phyloP scores from a whole-genome alignment of 2,888 invertebrate species.

The Cenopis cana region DNA sequence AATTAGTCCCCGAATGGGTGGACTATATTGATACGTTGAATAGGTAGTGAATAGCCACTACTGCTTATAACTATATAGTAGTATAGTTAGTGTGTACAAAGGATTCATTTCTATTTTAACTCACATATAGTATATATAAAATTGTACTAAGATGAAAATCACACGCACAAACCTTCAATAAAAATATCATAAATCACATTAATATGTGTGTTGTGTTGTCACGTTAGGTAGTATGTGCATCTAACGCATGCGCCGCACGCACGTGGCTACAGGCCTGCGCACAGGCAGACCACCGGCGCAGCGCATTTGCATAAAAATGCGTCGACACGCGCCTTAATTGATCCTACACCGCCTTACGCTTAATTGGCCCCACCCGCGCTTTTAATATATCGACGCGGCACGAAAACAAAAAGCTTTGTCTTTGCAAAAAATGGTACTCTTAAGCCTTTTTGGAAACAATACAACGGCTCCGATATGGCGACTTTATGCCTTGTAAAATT shows the following conservation, averaged over 20 bases:
- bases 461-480: background rate
- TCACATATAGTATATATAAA: no score
- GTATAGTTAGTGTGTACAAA: no score
- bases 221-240: background rate
- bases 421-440: background rate
- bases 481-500: slow-evolving; percentile 15
- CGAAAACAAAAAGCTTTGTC: slow-evolving; percentile 11
- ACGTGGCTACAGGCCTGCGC: slow-evolving; percentile 24
- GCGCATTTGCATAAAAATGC: slow-evolving; percentile 79
- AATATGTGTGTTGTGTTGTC: background rate
- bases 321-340: slow-evolving; percentile 77
- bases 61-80: no score
- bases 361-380: slow-evolving; percentile 35
- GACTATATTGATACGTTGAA: background rate
- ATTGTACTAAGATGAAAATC: background rate
- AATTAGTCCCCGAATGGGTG: background rate
- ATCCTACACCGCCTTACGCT: slow-evolving; percentile 51
- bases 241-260: slow-evolving; percentile 29
- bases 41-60: background rate
- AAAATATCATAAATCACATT: background rate
- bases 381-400: slow-evolving; percentile 13
- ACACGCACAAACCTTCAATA: background rate
- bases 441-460: background rate
- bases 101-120: no score
- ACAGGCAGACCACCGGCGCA: slow-evolving; percentile 63